Evolutionary conservation across 2,113 vertebrate species (phyloP).

Genomic region (Pterocles orientalis): DNA sequence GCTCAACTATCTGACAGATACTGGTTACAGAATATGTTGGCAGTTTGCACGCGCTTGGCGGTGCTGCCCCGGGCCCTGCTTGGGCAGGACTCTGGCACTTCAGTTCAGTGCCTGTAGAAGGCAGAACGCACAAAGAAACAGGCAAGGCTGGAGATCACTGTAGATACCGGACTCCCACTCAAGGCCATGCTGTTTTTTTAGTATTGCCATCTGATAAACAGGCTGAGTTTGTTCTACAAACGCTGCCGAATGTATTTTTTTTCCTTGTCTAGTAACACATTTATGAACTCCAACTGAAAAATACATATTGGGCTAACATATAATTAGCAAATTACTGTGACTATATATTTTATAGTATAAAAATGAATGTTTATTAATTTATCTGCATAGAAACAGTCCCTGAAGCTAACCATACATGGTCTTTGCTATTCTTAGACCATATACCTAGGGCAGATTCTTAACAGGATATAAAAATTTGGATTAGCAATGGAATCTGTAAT

Average conservation of each 20-base stretch:
- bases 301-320: not conserved
- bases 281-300: not conserved
- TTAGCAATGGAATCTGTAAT: not conserved
- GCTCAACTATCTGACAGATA: too few species aligned
- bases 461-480: not conserved
- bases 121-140: not conserved
- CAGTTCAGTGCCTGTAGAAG: not conserved
- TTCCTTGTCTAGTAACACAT: not conserved
- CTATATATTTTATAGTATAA: not conserved
- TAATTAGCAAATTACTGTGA: not conserved
- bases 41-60: accelerated
- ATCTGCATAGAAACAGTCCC: not conserved
- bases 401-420: not conserved
- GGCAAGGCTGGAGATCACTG: not conserved
- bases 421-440: not conserved
- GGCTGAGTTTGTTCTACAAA: not conserved
- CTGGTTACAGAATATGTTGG: too few species aligned
- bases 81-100: not conserved
- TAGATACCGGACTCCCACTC: not conserved
- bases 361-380: not conserved
- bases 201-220: not conserved
- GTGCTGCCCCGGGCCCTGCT: not conserved
- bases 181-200: not conserved
- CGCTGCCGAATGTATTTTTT: not conserved
- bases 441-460: not conserved